Percentiles rank a stretch among this genome's conserved stretches.
Evolutionary conservation across 2,888 invertebrate species (phyloP).

Genomic region (Caenorhabditis parvicauda): DNA sequence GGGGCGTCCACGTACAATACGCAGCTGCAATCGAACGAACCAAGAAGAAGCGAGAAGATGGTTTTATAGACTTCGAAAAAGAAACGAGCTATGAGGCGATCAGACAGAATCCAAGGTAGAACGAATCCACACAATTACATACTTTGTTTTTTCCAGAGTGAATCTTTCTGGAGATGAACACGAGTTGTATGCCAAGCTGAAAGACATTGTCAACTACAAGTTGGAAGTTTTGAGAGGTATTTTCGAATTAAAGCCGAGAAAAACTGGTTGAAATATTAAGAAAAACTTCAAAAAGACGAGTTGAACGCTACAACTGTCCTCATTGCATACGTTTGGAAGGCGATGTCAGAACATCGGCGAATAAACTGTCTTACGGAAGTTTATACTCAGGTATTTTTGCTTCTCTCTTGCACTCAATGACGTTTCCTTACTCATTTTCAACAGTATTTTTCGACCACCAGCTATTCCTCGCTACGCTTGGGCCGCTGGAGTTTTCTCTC

Average conservation of each 20-base stretch:
- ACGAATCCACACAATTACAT: neutral
- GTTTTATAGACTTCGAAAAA: conserved; percentile 16
- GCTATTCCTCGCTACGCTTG: too few relatives aligned
- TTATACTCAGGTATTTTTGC: neutral
- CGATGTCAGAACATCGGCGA: conserved; percentile 45
- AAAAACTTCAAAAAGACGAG: conserved; percentile 43
- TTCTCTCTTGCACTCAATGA: too few relatives aligned
- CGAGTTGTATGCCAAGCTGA: neutral
- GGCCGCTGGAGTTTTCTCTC: too few relatives aligned
- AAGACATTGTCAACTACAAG: neutral
- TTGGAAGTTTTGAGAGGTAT: too few relatives aligned
- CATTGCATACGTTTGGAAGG: conserved; percentile 50
- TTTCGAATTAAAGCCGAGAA: conserved; percentile 1
- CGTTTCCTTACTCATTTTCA: too few relatives aligned
- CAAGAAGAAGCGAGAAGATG: conserved; percentile 10
- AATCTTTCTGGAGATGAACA: neutral
- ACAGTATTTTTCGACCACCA: too few relatives aligned
- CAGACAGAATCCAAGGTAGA: neutral
- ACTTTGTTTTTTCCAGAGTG: neutral
- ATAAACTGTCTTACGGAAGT: conserved; percentile 57
- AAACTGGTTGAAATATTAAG: conserved; percentile 31
- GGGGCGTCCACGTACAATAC: conserved; percentile 19
- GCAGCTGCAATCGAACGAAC: conserved; percentile 20
- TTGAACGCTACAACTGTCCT: conserved; percentile 47
- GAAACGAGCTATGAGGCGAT: conserved; percentile 2